Base-by-base conservation (phyloP, 2,113 vertebrate species). In the Oreochromis niloticus region DNA sequence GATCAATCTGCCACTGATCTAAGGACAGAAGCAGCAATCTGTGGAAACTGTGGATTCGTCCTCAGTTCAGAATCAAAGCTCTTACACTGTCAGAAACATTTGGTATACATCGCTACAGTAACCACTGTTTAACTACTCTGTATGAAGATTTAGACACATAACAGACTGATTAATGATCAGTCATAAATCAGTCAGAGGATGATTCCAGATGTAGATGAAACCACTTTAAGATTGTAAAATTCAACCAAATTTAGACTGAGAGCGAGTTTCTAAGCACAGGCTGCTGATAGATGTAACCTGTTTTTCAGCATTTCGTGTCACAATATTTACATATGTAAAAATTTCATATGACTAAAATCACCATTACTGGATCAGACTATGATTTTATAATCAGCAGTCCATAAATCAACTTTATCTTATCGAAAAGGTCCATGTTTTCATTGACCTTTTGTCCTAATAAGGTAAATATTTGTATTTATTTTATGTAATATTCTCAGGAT, bases 401-500 rank as follows among this genome's bases (percentile, higher is more conserved):
- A 2, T 41, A 68, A 68, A 68, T 68, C n/a, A 68, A 9, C 17
- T 22, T 41, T 68, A 0, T 68, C 0, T 24, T 41, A 68, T 68
- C n/a, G 41, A 41, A 68, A 41, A 41, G 63, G 12, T 7, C 5
- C 7, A 43, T 24, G 41, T 71, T 71, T 1, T 43, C 12, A 71
- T 24, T 41, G 0, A 41, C n/a, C 19, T 71, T 71, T 71, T 71
- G 3, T 71, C 36, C 12, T 24, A 43, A 71, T 71, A 71, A 71
- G 36, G 63, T 0, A 71, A 41, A 24, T 71, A 43, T 41, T 14
- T 71, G 34, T 43, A 71, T 71, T 43, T 71, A 41, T 2, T 71
- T 43, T 41, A 41, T 71, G 11, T 43, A 14, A 68, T 68, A 14
- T 68, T 68, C 63, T 14, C 2, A 71, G n/a, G n/a, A 71, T 71